Conservation (phyloP, 2,797 vertebrate genomes). For the Chelidonichthys spinosus region DNA sequence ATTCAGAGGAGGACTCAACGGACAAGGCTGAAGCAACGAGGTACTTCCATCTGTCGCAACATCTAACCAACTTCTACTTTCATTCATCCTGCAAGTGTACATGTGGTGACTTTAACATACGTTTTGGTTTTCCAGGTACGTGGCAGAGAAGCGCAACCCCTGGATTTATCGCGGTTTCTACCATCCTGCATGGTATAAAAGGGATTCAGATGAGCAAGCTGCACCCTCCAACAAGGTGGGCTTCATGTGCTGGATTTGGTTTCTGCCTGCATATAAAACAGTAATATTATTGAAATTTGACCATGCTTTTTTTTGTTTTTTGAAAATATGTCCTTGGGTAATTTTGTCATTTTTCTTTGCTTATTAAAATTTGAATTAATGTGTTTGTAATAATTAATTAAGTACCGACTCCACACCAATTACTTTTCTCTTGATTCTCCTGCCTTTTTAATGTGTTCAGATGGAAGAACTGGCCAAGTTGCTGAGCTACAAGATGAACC, state of each 20-base stretch:
- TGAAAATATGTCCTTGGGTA: neutral
- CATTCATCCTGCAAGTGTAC: neutral
- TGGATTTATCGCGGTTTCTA: conserved; percentile 83
- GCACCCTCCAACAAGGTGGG: conserved; percentile 69
- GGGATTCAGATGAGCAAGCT: conserved; percentile 57
- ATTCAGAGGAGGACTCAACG: conserved; percentile 47
- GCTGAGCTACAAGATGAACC: conserved; percentile 83
- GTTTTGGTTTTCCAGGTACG: conserved; percentile 65
- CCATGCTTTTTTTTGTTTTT: neutral
- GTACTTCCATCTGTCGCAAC: conserved; percentile 37
- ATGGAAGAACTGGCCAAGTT: conserved; percentile 89
- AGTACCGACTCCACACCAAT: rapidly evolving
- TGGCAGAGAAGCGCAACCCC: conserved; percentile 82
- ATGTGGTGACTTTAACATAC: neutral
- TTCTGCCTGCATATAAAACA: neutral
- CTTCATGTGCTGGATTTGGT: no score
- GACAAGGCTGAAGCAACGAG: conserved; percentile 70
- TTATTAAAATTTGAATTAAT: neutral
- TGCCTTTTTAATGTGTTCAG: conserved; percentile 50
- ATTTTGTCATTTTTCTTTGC: neutral
- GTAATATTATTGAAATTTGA: neutral
- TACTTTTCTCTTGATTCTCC: neutral
- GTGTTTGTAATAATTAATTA: neutral
- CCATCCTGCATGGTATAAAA: conserved; percentile 88
- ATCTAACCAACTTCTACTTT: neutral